Conservation (phyloP, 2,113 vertebrate genomes). For the Mus musculus region GRCm39 chr12:10033501-10034000, state of each 20-base stretch:
- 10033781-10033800: constrained; percentile 67
- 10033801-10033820: constrained; percentile 73
- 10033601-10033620: constrained; percentile 77
- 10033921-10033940: constrained; percentile 23
- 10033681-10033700: constrained; percentile 42
- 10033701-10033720: constrained; percentile 75
- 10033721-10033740: constrained; percentile 81
- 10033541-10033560: constrained; percentile 11
- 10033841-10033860: constrained; percentile 78
- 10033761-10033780: constrained; percentile 66
- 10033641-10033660: constrained; percentile 71
- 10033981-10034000: neutral
- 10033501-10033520: constrained; percentile 9
- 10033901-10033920: neutral
- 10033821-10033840: constrained; percentile 72
- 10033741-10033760: constrained; percentile 70
- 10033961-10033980: neutral
- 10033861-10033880: constrained; percentile 62
- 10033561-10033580: constrained; percentile 59
- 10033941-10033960: neutral
- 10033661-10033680: constrained; percentile 68
- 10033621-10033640: constrained; percentile 76
- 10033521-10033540: neutral
- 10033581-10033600: constrained; percentile 61
- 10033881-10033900: constrained; percentile 35